Conservation (phyloP, 2,113 vertebrate species). For the Takifugu bimaculatus region DNA sequence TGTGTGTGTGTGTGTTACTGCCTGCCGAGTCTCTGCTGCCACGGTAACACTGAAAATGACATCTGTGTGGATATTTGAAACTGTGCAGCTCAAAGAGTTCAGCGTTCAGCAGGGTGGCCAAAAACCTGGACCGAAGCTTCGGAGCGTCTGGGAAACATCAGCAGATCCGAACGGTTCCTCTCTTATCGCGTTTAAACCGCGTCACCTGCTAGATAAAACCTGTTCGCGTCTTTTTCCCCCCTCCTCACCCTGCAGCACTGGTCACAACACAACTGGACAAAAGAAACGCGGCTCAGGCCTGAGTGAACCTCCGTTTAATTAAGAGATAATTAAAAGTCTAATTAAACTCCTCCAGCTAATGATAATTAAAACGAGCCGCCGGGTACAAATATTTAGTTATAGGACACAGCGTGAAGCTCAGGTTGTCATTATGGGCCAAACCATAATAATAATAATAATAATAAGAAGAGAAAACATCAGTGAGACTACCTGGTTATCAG, state of each 20-base stretch:
- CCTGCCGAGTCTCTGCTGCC: slow-evolving; percentile 40
- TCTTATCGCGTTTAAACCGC: background rate
- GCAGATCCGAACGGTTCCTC: background rate
- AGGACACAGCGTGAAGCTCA: too few relatives aligned
- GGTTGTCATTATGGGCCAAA: too few relatives aligned
- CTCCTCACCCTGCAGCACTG: background rate
- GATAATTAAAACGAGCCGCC: slow-evolving; percentile 6
- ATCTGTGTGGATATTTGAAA: slow-evolving; percentile 2
- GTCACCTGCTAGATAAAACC: too few relatives aligned
- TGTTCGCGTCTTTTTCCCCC: too few relatives aligned
- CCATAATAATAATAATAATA: too few relatives aligned
- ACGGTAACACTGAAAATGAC: background rate
- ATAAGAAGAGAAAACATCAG: too few relatives aligned
- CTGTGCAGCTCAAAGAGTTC: slow-evolving; percentile 8
- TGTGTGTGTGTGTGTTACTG: slow-evolving; percentile 9
- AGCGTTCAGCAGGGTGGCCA: slow-evolving; percentile 11
- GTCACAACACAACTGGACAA: background rate
- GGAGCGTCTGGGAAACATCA: slow-evolving; percentile 9
- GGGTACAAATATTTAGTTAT: slow-evolving; percentile 13
- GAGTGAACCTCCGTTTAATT: slow-evolving; percentile 10
- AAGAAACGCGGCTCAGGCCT: slow-evolving; percentile 1
- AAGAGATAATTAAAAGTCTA: slow-evolving; percentile 17
- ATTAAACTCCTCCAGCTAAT: slow-evolving; percentile 5
- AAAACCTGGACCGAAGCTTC: slow-evolving; percentile 13
- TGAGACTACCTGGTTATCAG: too few relatives aligned